Conservation (phyloP, 1,140 invertebrate species). For the Gryon sp. region DNA sequence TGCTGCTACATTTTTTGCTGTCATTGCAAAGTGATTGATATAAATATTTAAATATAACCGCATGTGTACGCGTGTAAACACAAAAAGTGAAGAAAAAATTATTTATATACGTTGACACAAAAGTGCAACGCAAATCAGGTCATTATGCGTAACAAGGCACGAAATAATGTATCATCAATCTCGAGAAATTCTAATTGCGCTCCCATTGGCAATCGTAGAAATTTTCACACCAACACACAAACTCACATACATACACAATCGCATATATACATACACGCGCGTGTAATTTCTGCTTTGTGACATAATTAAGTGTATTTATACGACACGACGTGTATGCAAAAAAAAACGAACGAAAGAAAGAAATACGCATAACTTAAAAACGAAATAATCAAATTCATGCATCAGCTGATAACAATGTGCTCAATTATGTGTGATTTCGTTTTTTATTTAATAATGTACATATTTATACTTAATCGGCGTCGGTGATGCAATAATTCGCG, state of each 20-base stretch:
- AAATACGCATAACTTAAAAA: conserved; percentile 34
- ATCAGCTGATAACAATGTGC: conserved; percentile 29
- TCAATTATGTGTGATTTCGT: conserved; percentile 17
- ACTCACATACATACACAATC: too few species aligned
- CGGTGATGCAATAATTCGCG: conserved; percentile 45
- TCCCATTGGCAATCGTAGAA: conserved; percentile 36
- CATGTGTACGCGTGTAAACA: too few species aligned
- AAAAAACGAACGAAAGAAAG: not conserved
- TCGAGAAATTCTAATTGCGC: conserved; percentile 48
- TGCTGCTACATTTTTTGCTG: too few species aligned
- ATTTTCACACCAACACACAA: conserved; percentile 20
- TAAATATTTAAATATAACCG: too few species aligned
- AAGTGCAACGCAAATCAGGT: conserved; percentile 49
- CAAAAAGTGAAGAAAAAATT: conserved; percentile 8
- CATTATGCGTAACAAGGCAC: conserved; percentile 35
- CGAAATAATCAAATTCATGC: conserved; percentile 55
- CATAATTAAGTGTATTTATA: conserved; percentile 28
- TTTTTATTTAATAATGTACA: conserved; percentile 49
- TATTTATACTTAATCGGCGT: conserved; percentile 45
- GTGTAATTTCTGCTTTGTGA: conserved; percentile 19
- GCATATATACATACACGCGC: conserved; percentile 14
- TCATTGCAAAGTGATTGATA: too few species aligned
- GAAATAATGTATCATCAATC: conserved; percentile 47
- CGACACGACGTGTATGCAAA: conserved; percentile 23
- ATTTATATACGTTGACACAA: conserved; percentile 48